Percentiles rank a stretch among this genome's conserved stretches.
phyloP scores from a whole-genome alignment of 1,140 invertebrate species.

The Cataglyphis hispanica region DNA sequence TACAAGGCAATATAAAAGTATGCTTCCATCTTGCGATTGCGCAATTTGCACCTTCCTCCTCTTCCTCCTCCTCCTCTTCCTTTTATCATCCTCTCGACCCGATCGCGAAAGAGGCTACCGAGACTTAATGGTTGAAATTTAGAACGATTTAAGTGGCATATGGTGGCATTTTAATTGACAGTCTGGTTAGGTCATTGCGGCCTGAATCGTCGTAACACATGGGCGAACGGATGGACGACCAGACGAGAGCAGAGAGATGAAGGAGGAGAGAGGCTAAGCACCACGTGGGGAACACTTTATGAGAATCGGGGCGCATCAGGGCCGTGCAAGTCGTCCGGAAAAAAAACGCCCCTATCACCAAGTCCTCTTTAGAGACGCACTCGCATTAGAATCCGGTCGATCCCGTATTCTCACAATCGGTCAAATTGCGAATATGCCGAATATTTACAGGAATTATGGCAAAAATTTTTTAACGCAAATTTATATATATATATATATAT shows the following conservation, averaged over 20 bases:
- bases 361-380: conserved; percentile 26
- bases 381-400: not conserved
- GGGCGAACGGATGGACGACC: conserved; percentile 72
- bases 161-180: conserved; percentile 84
- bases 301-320: conserved; percentile 79
- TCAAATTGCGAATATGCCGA: not conserved
- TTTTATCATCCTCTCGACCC: not conserved
- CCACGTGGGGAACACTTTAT: conserved; percentile 82
- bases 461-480: not conserved
- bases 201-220: conserved; percentile 78
- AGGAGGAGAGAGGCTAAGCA: conserved; percentile 72
- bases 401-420: conserved; percentile 3
- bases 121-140: conserved; percentile 79
- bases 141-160: conserved; percentile 81
- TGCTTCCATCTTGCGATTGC: conserved; percentile 60
- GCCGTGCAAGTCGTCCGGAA: conserved; percentile 59
- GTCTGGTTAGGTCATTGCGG: conserved; percentile 81
- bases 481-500: not conserved
- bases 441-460: not conserved
- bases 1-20: not conserved
- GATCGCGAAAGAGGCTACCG: conserved; percentile 32
- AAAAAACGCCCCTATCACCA: conserved; percentile 47
- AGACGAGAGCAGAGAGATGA: conserved; percentile 49
- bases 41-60: conserved; percentile 60
- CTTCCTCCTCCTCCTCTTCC: not conserved